Conservation (phyloP, 2,888 invertebrate genomes). For the Drosophila borealis region DNA sequence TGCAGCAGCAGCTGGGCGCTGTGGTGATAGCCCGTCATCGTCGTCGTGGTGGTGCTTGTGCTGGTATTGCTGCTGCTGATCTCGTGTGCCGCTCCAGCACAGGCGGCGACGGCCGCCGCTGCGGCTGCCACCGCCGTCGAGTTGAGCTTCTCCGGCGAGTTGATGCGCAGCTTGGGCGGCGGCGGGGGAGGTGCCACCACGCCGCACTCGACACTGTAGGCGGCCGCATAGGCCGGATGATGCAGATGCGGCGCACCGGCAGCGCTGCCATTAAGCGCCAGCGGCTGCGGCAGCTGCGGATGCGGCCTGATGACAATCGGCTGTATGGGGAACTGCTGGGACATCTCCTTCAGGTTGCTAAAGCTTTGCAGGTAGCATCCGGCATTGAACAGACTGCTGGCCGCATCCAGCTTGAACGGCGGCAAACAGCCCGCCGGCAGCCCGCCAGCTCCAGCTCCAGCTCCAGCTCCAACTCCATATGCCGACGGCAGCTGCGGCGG, state of each 20-base stretch:
- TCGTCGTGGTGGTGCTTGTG: constrained; percentile 66
- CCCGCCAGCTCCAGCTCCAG: constrained; percentile 31
- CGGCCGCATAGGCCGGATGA: constrained; percentile 76
- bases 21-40: constrained; percentile 74
- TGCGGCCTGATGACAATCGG: constrained; percentile 85
- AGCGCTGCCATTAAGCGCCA: constrained; percentile 78
- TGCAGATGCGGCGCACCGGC: constrained; percentile 67
- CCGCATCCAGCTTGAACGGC: constrained; percentile 82
- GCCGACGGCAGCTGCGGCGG: constrained; percentile 62
- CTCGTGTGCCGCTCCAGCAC: constrained; percentile 26
- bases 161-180: constrained; percentile 84
- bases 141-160: constrained; percentile 85
- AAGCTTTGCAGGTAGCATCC: constrained; percentile 85
- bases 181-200: constrained; percentile 51
- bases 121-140: constrained; percentile 77
- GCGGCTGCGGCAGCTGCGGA: constrained; percentile 83
- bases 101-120: constrained; percentile 56
- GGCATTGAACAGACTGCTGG: constrained; percentile 83
- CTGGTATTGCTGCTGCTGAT: constrained; percentile 38
- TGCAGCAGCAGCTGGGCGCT: constrained; percentile 81
- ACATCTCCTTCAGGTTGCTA: constrained; percentile 84
- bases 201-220: constrained; percentile 73
- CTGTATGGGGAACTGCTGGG: constrained; percentile 84
- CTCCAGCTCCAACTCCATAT: constrained; percentile 38
- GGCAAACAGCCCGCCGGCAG: constrained; percentile 79